Base-by-base conservation (phyloP, 2,113 vertebrate species). In the Nycticorax nycticorax region DNA sequence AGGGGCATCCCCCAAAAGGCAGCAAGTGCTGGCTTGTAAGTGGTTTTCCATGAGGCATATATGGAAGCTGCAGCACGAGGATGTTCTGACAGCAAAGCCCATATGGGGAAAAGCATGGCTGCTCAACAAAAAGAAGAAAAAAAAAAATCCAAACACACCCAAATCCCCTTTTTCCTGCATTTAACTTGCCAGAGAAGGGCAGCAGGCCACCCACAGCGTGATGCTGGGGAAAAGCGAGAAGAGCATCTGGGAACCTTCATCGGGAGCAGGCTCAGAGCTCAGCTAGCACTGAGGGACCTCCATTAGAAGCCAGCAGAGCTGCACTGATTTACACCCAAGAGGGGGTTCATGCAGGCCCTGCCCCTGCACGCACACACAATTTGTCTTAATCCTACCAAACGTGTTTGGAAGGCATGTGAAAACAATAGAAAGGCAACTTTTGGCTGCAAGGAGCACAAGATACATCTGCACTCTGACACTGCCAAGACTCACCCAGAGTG, bases 401-500 rank as follows among this genome's bases (percentile, higher is more conserved):
- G 3, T 75, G 89, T 53, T 91, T 85, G 82, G 86, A 69, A 94
- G 73, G 50, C 89, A 68, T 47, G 56, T 50, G 53, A 52, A 79
- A 94, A 95, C 77, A 96, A 93, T 6, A 59, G 71, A 81, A 62
- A 77, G 68, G 43, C 88, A 92, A 28, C 62, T 91, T 95, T n/a
- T 93, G 94, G 85, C 97, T 85, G 85, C 85, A 56, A 77, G 89
- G 43, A 87, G 32, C 88, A 80, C 64, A 68, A 39, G 13, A 69
- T 83, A 89, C 94, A 97, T 95, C 96, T 96, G 95, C 18, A 22
- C 63, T 71, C 72, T 10, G 72, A 85, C 1, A 3, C 81, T 94
- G 96, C 96, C 97, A 97, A 94, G 94, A 87, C 89, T 95, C 93
- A 92, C 79, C 85, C 76, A 0, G 72, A 90, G 55, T 52, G 53